Conservation (phyloP, 2,888 invertebrate genomes). For the Andrena hattorfiana region DNA sequence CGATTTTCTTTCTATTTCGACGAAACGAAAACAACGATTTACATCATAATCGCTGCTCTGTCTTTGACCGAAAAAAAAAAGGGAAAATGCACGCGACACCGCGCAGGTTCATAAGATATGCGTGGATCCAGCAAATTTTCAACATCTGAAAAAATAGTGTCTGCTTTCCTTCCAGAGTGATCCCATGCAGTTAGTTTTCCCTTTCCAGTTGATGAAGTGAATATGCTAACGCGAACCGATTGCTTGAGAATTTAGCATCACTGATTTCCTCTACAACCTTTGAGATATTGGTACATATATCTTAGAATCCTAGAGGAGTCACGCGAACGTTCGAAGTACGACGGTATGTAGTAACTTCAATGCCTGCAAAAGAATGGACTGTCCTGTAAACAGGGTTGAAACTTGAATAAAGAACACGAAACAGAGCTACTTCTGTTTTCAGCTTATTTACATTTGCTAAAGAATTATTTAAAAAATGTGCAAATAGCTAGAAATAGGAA, state of each 20-base stretch:
- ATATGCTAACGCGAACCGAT: neutral
- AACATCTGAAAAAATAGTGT: neutral
- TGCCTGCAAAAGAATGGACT: neutral
- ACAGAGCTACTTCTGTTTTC: neutral
- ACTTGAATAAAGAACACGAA: neutral
- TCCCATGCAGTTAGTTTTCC: neutral
- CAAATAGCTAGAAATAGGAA: neutral
- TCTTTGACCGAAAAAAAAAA: slow-evolving; percentile 9
- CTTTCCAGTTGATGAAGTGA: neutral
- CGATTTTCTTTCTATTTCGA: slow-evolving; percentile 41
- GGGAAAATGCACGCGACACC: slow-evolving; percentile 3
- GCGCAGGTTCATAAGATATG: neutral
- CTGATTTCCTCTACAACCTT: no score
- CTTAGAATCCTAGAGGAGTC: neutral
- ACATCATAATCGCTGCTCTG: slow-evolving; percentile 2
- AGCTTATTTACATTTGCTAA: neutral
- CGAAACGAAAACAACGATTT: slow-evolving; percentile 10
- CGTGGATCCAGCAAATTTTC: neutral
- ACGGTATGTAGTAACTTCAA: neutral
- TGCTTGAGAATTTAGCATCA: no score
- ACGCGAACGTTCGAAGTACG: neutral
- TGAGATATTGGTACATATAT: no score
- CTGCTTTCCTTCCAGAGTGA: neutral
- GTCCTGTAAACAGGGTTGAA: neutral
- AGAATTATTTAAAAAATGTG: neutral